phyloP scores from a whole-genome alignment of 2,888 invertebrate genomes.

The Uloborus plumipes region DNA sequence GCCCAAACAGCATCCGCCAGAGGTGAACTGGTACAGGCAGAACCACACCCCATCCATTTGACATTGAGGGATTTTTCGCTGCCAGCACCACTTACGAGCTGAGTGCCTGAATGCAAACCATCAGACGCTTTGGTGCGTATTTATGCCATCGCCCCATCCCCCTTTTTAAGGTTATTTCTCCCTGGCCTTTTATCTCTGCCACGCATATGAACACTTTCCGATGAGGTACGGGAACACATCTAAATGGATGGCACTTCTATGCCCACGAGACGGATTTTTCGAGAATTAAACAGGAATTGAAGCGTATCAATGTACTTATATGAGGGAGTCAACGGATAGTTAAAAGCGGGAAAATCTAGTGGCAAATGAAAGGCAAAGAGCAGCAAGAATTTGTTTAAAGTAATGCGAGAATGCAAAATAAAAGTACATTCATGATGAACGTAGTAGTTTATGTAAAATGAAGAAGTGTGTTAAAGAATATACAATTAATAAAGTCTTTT shows the following conservation, averaged over 20 bases:
- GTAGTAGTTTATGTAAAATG: too few species aligned
- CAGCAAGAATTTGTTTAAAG: too few species aligned
- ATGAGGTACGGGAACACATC: background rate
- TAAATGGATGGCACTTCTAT: background rate
- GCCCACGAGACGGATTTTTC: background rate
- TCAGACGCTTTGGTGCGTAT: conserved; percentile 1
- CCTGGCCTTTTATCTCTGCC: conserved; percentile 24
- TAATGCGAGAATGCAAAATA: too few species aligned
- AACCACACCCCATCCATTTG: conserved; percentile 29
- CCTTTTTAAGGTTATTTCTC: background rate
- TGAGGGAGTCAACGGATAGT: background rate
- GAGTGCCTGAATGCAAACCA: conserved; percentile 50
- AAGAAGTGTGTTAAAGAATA: too few species aligned
- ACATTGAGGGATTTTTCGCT: conserved; percentile 52
- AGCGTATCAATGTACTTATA: background rate
- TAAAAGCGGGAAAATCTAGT: too few species aligned
- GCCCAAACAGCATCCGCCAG: too few species aligned
- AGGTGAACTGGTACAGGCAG: conserved; percentile 5
- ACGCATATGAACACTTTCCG: background rate
- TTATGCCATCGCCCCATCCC: too few species aligned
- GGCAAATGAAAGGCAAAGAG: too few species aligned
- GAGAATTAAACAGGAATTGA: conserved; percentile 22
- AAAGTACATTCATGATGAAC: too few species aligned
- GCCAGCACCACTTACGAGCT: conserved; percentile 56
- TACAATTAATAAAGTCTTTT: too few species aligned